phyloP scores from a whole-genome alignment of 2,113 vertebrate genomes.

The Orycteropus afer region DNA sequence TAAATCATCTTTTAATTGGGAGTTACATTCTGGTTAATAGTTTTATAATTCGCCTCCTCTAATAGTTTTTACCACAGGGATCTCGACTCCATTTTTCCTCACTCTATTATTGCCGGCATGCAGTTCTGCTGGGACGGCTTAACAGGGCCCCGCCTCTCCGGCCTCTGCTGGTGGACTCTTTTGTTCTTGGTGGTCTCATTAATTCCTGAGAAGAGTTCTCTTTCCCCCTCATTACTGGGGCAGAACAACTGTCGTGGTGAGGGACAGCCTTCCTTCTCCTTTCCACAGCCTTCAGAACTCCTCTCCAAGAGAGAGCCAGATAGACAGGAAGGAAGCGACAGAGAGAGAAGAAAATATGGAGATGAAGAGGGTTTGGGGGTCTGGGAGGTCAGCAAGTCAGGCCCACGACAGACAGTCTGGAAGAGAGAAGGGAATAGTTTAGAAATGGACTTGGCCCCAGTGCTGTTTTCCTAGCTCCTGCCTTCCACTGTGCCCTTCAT shows the following conservation, averaged over 20 bases:
- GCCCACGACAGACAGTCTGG: background rate
- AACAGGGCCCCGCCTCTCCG: constrained; percentile 82
- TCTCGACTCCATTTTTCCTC: constrained; percentile 95
- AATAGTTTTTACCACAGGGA: constrained; percentile 99
- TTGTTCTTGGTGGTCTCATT: constrained; percentile 90
- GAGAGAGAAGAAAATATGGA: background rate
- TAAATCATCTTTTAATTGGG: constrained; percentile 99
- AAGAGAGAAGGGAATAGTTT: background rate
- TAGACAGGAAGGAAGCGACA: background rate
- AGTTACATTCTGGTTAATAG: constrained; percentile 99
- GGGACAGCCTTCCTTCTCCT: constrained; percentile 77
- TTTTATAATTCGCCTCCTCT: constrained; percentile 98
- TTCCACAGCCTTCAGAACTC: constrained; percentile 50
- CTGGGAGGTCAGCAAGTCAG: background rate
- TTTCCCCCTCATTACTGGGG: constrained; percentile 84
- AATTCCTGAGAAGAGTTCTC: constrained; percentile 85
- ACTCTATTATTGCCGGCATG: constrained; percentile 88
- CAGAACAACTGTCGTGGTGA: constrained; percentile 76
- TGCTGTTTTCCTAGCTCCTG: background rate
- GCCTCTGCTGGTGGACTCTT: constrained; percentile 79
- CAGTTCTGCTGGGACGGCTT: constrained; percentile 86
- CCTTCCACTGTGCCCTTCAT: background rate
- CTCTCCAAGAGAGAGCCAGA: background rate
- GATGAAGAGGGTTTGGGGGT: background rate
- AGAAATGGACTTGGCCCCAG: background rate